phyloP scores from a whole-genome alignment of 1,140 invertebrate genomes.

The Drosophila athabasca region DNA sequence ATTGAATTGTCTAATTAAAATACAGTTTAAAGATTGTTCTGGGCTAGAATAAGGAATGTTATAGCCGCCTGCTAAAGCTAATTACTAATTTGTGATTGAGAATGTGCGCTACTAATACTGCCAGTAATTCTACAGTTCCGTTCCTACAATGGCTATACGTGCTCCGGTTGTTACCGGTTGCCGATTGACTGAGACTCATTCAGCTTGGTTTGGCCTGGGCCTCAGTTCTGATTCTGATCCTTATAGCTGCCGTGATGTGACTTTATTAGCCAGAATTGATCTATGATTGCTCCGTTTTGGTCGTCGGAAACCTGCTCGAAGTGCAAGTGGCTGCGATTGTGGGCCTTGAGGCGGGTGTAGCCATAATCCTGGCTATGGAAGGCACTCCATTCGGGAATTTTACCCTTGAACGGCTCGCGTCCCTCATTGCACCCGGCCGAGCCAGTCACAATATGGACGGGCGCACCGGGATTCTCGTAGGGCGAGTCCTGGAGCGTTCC shows the following conservation, averaged over 20 bases:
- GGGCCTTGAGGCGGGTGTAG: slow-evolving; percentile 92
- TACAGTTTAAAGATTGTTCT: slow-evolving; percentile 26
- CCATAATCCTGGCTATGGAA: slow-evolving; percentile 93
- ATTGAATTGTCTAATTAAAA: slow-evolving; percentile 52
- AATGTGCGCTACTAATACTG: slow-evolving; percentile 73
- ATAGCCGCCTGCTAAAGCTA: not conserved
- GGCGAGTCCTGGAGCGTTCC: slow-evolving; percentile 88
- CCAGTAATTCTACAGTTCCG: slow-evolving; percentile 34
- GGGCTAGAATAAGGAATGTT: slow-evolving; percentile 22
- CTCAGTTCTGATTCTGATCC: slow-evolving; percentile 83
- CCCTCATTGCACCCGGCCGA: slow-evolving; percentile 93
- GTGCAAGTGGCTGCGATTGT: slow-evolving; percentile 94
- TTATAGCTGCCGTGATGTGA: slow-evolving; percentile 85
- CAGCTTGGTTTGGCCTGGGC: slow-evolving; percentile 22
- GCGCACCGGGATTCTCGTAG: slow-evolving; percentile 94
- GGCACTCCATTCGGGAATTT: slow-evolving; percentile 80
- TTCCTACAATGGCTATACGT: not conserved
- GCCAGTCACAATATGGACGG: slow-evolving; percentile 96
- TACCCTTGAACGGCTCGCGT: slow-evolving; percentile 83
- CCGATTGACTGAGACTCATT: slow-evolving; percentile 21
- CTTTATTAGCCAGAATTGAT: slow-evolving; percentile 91
- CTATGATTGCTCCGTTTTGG: slow-evolving; percentile 89
- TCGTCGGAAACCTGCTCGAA: slow-evolving; percentile 96
- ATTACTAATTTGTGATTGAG: slow-evolving; percentile 26
- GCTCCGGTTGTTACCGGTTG: not conserved